phyloP scores from a whole-genome alignment of 2,797 vertebrate species.

The Pipistrellus pygmaeus region DNA sequence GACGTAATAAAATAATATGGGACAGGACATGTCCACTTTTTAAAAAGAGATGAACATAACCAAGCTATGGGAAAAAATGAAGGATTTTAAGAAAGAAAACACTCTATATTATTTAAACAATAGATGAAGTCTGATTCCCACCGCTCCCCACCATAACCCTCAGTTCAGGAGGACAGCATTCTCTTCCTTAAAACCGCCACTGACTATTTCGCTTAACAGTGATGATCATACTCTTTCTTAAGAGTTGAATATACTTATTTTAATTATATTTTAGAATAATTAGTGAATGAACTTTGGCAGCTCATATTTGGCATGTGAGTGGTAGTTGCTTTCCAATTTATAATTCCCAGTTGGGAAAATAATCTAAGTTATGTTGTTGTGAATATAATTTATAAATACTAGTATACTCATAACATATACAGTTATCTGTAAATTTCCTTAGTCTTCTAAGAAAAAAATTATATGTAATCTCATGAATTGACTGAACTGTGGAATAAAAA shows the following conservation, averaged over 20 bases:
- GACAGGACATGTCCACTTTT: neutral
- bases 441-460: slow-evolving; percentile 54
- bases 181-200: neutral
- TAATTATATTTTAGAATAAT: slow-evolving; percentile 56
- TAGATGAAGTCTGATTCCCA: neutral
- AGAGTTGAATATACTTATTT: neutral
- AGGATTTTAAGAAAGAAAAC: neutral
- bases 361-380: slow-evolving; percentile 31
- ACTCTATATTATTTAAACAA: neutral
- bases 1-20: slow-evolving; percentile 32
- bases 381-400: neutral
- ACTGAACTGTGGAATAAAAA: slow-evolving; percentile 69
- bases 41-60: slow-evolving; percentile 1
- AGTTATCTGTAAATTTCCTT: slow-evolving; percentile 28
- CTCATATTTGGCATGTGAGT: slow-evolving; percentile 41
- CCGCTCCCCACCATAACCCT: neutral
- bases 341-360: slow-evolving; percentile 37
- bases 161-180: neutral
- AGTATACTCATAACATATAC: neutral
- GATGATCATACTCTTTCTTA: neutral
- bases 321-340: slow-evolving; percentile 51
- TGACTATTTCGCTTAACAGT: neutral
- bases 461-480: slow-evolving; percentile 42
- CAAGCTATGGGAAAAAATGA: neutral
- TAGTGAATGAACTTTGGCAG: neutral